Evolutionary conservation across 2,888 invertebrate genomes (phyloP).

Genomic region (Lottia scabra): DNA sequence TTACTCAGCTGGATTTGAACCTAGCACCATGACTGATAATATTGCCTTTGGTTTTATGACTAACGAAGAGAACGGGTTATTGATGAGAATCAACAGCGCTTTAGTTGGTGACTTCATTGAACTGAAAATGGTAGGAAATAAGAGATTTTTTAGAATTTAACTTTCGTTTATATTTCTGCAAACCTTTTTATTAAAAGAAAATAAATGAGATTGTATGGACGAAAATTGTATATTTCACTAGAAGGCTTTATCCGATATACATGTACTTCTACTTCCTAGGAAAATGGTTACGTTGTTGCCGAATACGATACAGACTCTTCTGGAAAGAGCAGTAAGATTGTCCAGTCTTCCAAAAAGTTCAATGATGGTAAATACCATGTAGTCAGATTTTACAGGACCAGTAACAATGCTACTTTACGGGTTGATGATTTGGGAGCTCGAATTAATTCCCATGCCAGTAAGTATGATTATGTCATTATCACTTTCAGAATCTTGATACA

Average conservation of each 20-base stretch:
- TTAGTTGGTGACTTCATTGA: conserved; percentile 59
- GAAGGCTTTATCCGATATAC: too few relatives aligned
- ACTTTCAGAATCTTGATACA: too few relatives aligned
- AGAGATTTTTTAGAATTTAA: too few relatives aligned
- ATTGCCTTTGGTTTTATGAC: conserved; percentile 68
- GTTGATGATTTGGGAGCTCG: conserved; percentile 49
- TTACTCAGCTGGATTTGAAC: conserved; percentile 24
- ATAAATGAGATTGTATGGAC: too few relatives aligned
- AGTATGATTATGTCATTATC: neutral
- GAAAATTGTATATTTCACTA: too few relatives aligned
- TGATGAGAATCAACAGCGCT: conserved; percentile 54
- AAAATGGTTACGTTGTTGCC: conserved; percentile 59
- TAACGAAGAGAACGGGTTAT: conserved; percentile 53
- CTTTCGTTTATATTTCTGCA: too few relatives aligned
- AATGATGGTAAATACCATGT: conserved; percentile 65
- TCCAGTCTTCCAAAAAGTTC: conserved; percentile 38
- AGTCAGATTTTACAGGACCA: conserved; percentile 56
- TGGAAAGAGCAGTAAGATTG: conserved; percentile 38
- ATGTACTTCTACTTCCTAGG: conserved; percentile 37
- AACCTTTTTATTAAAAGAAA: too few relatives aligned
- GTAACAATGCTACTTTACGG: conserved; percentile 51
- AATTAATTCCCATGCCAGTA: conserved; percentile 22
- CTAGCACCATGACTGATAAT: conserved; percentile 41
- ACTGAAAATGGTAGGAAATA: conserved; percentile 55
- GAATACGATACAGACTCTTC: conserved; percentile 58